Conservation (phyloP, 2,113 vertebrate species). For the Marmota flaviventris region DNA sequence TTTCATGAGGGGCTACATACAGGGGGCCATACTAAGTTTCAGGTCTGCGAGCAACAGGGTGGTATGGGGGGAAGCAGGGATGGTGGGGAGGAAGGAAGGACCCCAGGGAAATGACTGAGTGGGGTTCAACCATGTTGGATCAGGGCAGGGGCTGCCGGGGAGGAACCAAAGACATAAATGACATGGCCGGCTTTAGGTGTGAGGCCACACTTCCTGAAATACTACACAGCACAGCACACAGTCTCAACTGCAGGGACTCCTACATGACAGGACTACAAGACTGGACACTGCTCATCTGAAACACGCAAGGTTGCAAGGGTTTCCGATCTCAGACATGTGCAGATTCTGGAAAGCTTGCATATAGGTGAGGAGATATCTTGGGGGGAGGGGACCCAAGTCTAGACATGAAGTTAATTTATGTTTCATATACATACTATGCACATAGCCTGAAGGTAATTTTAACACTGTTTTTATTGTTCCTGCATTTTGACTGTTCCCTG, state of each 20-base stretch:
- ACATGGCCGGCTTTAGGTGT: neutral
- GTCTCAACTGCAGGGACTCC: neutral
- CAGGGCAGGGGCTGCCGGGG: neutral
- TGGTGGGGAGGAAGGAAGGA: neutral
- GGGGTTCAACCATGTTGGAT: neutral
- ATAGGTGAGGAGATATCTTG: neutral
- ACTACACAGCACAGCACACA: rapidly evolving
- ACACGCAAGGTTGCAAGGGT: neutral
- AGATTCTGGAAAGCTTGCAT: neutral
- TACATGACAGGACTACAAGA: neutral
- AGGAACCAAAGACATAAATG: neutral
- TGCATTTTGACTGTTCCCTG: neutral
- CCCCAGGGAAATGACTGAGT: neutral
- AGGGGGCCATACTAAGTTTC: neutral
- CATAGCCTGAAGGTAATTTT: neutral
- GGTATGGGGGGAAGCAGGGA: neutral
- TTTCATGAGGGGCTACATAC: neutral
- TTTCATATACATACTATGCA: neutral
- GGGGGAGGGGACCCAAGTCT: neutral
- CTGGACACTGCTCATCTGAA: neutral
- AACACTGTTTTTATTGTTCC: neutral
- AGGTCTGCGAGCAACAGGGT: neutral
- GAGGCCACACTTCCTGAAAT: neutral
- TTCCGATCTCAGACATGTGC: neutral
- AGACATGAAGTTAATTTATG: neutral